phyloP scores from a whole-genome alignment of 2,888 invertebrate genomes.

The Autographa pulchrina region DNA sequence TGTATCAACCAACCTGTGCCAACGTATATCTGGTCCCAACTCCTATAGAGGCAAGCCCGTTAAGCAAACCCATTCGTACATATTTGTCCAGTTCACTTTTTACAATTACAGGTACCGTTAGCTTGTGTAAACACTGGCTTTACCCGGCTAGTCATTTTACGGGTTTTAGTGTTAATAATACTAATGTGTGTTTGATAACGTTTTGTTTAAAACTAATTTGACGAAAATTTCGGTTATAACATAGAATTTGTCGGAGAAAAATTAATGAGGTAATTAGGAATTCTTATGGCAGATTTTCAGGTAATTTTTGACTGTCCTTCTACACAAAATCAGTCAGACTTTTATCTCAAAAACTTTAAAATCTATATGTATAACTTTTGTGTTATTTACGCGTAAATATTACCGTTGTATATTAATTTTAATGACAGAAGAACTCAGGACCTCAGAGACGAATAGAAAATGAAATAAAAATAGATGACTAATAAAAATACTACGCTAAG shows the following conservation, averaged over 20 bases:
- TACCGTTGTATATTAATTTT: no score
- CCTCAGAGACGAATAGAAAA: no score
- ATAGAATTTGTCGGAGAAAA: not conserved
- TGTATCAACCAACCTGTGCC: conserved; percentile 54
- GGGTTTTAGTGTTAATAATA: conserved; percentile 41
- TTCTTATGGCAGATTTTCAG: no score
- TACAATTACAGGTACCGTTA: conserved; percentile 86
- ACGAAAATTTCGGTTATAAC: not conserved
- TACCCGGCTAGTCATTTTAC: conserved; percentile 65
- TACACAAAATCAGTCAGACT: no score
- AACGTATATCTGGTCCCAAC: conserved; percentile 45
- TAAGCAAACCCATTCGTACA: conserved; percentile 85
- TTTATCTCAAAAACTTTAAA: no score
- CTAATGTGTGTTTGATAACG: conserved; percentile 14
- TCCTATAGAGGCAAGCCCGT: conserved; percentile 72
- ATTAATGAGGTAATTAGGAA: no score
- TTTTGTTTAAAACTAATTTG: conserved; percentile 21
- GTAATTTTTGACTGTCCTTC: no score
- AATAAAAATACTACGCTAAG: no score
- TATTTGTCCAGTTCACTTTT: conserved; percentile 88
- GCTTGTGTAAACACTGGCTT: conserved; percentile 82
- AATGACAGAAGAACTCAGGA: no score
- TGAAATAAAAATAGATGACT: no score
- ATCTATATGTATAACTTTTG: not conserved
- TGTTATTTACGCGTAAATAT: not conserved